These are phyloP conservation scores for Podilymbus podiceps DNA, from an alignment of 2,113 vertebrate genomes.

Conservation along the genomic window DNA sequence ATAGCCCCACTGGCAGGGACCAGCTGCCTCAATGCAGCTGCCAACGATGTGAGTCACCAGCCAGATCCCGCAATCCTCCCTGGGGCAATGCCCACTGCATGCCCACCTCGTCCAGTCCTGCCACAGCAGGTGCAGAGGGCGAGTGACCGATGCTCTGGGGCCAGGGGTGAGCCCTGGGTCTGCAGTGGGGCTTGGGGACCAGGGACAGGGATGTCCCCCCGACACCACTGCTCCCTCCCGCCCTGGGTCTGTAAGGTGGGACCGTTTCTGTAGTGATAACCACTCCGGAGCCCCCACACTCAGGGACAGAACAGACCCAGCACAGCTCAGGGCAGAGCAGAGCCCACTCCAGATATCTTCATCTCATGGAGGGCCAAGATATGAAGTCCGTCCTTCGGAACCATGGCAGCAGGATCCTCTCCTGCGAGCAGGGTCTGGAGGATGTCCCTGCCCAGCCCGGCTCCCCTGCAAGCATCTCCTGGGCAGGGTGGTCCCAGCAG, in stretches of 20 bases:
- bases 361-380: neutral
- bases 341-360: neutral
- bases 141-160: fast-evolving
- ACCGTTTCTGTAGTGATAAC: neutral
- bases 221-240: neutral
- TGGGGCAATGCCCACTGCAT: fast-evolving
- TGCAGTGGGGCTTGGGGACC: neutral
- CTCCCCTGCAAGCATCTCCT: neutral
- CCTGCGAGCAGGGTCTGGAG: fast-evolving
- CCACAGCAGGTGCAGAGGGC: fast-evolving
- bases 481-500: neutral
- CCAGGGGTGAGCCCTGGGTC: neutral
- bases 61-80: fast-evolving
- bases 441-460: neutral
- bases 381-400: neutral
- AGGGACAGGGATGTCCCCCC: neutral
- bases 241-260: neutral
- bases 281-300: fast-evolving
- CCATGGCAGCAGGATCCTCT: neutral
- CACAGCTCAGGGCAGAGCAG: neutral
- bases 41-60: neutral
- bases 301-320: neutral
- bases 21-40: neutral
- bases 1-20: neutral
- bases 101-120: fast-evolving